Conservation (phyloP, 2,888 invertebrate species). For the Buathra laborator region DNA sequence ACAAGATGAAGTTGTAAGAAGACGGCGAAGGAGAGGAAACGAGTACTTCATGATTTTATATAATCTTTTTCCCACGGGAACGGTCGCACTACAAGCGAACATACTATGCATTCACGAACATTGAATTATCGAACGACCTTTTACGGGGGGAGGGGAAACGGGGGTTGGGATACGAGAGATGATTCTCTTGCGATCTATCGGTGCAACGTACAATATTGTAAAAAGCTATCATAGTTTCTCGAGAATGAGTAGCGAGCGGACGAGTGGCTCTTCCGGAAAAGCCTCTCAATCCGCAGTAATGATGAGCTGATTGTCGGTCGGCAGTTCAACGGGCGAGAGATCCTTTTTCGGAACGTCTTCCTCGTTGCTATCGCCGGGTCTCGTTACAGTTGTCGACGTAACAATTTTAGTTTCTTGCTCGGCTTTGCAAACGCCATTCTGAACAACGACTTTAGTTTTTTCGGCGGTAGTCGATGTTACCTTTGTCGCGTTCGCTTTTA, state of each 20-base stretch:
- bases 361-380: slow-evolving; percentile 79
- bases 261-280: slow-evolving; percentile 8
- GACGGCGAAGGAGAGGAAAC: slow-evolving; percentile 52
- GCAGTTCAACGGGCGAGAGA: slow-evolving; percentile 84
- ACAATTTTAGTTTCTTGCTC: slow-evolving; percentile 68
- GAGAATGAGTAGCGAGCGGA: slow-evolving; percentile 36
- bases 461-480: slow-evolving; percentile 54
- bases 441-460: slow-evolving; percentile 71
- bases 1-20: slow-evolving; percentile 27
- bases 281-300: slow-evolving; percentile 80
- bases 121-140: slow-evolving; percentile 53
- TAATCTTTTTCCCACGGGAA: slow-evolving; percentile 26
- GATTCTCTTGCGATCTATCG: slow-evolving; percentile 54
- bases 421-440: slow-evolving; percentile 80
- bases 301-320: slow-evolving; percentile 83
- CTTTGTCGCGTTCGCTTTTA: slow-evolving; percentile 63
- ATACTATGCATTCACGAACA: slow-evolving; percentile 51
- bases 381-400: slow-evolving; percentile 76
- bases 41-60: slow-evolving; percentile 52
- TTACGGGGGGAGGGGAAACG: slow-evolving; percentile 14
- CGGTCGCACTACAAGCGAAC: slow-evolving; percentile 32
- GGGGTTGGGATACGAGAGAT: background rate
- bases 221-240: slow-evolving; percentile 63
- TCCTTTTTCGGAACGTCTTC: slow-evolving; percentile 86
- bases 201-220: slow-evolving; percentile 66